Base-by-base conservation (phyloP, 2,797 vertebrate genomes). In the Pseudomugil gertrudae region DNA sequence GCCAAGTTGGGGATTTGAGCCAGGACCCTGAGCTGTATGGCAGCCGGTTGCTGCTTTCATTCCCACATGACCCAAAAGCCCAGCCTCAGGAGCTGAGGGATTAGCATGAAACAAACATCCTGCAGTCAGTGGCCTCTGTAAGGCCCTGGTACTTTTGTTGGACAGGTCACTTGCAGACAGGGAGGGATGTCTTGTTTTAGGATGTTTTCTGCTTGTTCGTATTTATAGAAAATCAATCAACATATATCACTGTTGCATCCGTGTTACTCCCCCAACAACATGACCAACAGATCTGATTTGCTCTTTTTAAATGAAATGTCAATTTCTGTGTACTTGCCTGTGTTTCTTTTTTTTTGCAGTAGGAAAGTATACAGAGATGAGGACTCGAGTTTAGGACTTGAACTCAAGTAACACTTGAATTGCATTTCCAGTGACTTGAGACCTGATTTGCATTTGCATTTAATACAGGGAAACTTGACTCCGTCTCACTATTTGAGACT, bases 1-100 rank as follows among this genome's bases (percentile, higher is more conserved):
- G 79, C 84, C 87, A 85, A 89, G 84, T 87, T 81, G 84, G 70
- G 89, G 91, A 92, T 92, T 92, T 90, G 80, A 89, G 88, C 83
- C 80, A 87, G 88, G 82, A 75, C 77, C 78, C 86, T 88, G 85
- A 90, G 86, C 87, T 81, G 80, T 57, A 86, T 84, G 84, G 81
- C 89, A 91, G 87, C 81, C 79, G 83, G 85, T 63, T 79, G 79
- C 76, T 88, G 88, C 88, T 84, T 89, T 90, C 86, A 82, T 86
- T 89, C 88, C 86, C 89, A 85, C 80, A 86, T 89, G 90, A 90
- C 87, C 89, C 85, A 83, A 87, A 90, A 90, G 84, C 88, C 80
- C 40, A 64, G 75, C 87, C 86, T 74, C 84, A 62, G 81, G 87
- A 91, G 90, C 79, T 36, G 38, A 81, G 79, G 88, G 90, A 92